Evolutionary conservation across 2,888 invertebrate species (phyloP).

Genomic region (Temnothorax unifasciatus): DNA sequence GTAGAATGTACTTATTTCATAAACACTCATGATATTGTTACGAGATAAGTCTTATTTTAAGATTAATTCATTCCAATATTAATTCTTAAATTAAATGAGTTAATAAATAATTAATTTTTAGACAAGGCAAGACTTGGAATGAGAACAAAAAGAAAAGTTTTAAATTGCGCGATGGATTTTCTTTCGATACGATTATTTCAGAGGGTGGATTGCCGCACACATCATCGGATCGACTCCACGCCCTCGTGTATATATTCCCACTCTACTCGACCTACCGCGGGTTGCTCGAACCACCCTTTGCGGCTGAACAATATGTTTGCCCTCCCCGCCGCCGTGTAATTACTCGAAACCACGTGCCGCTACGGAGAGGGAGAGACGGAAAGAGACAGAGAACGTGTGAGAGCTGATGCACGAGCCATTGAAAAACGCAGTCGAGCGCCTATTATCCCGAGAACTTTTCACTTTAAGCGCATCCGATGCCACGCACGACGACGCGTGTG

Average conservation of each 20-base stretch:
- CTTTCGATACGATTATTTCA: constrained; percentile 54
- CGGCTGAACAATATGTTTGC: constrained; percentile 81
- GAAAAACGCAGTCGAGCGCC: constrained; percentile 78
- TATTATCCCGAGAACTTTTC: constrained; percentile 77
- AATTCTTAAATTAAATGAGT: background rate
- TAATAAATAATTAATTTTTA: background rate
- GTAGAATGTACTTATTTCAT: background rate
- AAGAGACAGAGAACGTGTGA: constrained; percentile 49
- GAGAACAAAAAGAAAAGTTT: background rate
- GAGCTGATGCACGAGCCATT: constrained; percentile 72
- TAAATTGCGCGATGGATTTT: constrained; percentile 15
- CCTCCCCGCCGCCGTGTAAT: constrained; percentile 78
- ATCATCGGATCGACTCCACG: constrained; percentile 80
- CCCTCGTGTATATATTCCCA: constrained; percentile 71
- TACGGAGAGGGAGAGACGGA: constrained; percentile 53
- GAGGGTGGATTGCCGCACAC: constrained; percentile 79
- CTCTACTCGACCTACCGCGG: constrained; percentile 60
- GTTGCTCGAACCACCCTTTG: constrained; percentile 69
- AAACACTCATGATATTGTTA: background rate
- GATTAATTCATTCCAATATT: background rate
- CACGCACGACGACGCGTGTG: constrained; percentile 19
- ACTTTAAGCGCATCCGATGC: constrained; percentile 59
- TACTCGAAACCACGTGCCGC: constrained; percentile 82
- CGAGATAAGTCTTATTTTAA: background rate
- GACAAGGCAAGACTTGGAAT: background rate